These are phyloP conservation scores for Dryocosmus kuriphilus DNA, from an alignment of 2,888 invertebrate species.

Conservation along the genomic window DNA sequence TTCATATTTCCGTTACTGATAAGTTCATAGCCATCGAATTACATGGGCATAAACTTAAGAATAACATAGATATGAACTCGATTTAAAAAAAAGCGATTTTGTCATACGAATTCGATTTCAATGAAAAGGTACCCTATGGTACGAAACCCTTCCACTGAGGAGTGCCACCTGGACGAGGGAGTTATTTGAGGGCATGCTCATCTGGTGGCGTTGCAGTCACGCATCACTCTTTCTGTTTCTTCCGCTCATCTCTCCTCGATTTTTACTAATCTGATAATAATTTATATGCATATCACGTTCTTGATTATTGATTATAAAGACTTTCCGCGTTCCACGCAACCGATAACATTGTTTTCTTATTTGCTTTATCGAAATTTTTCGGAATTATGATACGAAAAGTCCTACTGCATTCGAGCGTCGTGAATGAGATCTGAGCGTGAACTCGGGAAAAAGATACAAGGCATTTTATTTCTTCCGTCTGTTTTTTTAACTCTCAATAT, in stretches of 20 bases:
- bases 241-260: neutral
- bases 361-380: neutral
- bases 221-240: neutral
- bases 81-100: no score
- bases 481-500: neutral
- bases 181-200: constrained; percentile 14
- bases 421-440: constrained; percentile 29
- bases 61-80: no score
- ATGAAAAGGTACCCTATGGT: no score
- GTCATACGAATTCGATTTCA: no score
- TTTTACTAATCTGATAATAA: constrained; percentile 24
- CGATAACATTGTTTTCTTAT: constrained; percentile 10
- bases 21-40: no score
- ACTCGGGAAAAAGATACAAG: constrained; percentile 24
- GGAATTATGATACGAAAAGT: constrained; percentile 32
- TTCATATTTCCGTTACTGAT: no score
- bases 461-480: constrained; percentile 15
- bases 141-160: no score
- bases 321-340: constrained; percentile 12
- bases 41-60: no score
- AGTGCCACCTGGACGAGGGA: neutral
- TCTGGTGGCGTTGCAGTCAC: neutral
- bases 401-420: constrained; percentile 31
- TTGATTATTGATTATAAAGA: constrained; percentile 32
- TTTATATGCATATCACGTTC: constrained; percentile 34